Percentiles rank a stretch among this genome's conserved stretches.
phyloP scores from a whole-genome alignment of 2,113 vertebrate genomes.

The Natator depressus region DNA sequence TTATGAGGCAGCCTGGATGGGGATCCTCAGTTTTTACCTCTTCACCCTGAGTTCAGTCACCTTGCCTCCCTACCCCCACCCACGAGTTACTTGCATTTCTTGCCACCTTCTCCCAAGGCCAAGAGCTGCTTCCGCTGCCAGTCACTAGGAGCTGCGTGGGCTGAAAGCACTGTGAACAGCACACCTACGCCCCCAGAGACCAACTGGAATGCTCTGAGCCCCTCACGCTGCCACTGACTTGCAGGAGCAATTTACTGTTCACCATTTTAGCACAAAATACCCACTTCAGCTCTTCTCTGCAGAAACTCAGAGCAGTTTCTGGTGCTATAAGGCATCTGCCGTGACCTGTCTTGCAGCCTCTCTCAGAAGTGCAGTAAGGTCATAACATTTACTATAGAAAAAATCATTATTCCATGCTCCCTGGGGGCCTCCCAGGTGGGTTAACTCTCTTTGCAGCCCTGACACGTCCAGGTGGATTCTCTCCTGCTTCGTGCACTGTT shows the following conservation, averaged over 20 bases:
- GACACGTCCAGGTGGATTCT: background rate
- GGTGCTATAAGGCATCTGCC: background rate
- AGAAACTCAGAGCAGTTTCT: background rate
- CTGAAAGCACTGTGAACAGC: background rate
- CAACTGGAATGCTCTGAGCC: background rate
- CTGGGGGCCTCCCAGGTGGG: background rate
- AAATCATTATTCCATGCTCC: background rate
- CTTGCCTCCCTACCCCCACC: rapidly evolving
- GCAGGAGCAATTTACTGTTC: background rate
- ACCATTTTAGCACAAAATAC: background rate
- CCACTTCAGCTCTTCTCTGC: background rate
- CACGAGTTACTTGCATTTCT: background rate
- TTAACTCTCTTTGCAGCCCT: background rate
- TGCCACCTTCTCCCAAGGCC: background rate
- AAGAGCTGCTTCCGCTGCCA: background rate
- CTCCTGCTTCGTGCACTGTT: background rate
- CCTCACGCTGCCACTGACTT: background rate
- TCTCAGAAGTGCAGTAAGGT: background rate
- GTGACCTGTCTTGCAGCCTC: background rate
- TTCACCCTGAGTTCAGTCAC: background rate
- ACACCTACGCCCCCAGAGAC: background rate
- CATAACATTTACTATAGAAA: background rate
- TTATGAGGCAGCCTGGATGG: background rate
- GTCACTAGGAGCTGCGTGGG: background rate
- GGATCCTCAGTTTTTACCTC: background rate